Evolutionary conservation across 2,113 vertebrate species (phyloP).

Genomic region (Progne subis): DNA sequence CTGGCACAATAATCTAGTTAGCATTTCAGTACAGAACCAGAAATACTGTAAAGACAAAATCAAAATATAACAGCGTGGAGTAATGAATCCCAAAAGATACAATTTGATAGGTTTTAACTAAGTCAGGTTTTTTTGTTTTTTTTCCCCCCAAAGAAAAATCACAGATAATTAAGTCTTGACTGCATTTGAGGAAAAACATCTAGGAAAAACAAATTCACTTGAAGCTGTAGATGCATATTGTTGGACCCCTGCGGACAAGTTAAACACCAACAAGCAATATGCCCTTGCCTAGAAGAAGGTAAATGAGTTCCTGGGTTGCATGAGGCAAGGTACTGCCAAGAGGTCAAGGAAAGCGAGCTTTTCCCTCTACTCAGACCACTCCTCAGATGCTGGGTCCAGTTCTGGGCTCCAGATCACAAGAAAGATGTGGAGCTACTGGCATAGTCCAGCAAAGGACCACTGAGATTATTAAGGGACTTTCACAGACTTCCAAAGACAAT

Average conservation of each 20-base stretch:
- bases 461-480: not conserved
- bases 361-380: not conserved
- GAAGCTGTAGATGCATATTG: not conserved
- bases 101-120: not conserved
- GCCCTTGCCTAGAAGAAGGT: not conserved
- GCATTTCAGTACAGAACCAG: not conserved
- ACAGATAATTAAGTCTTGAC: not conserved
- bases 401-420: not conserved
- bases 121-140: not conserved
- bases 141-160: not conserved
- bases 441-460: not conserved
- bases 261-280: rapidly evolving
- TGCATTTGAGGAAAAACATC: not conserved
- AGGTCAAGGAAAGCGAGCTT: not conserved
- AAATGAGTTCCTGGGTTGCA: not conserved
- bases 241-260: not conserved
- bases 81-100: not conserved
- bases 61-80: not conserved
- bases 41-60: not conserved
- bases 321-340: not conserved
- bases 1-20: not conserved
- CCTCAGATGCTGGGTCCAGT: not conserved
- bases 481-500: not conserved
- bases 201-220: not conserved
- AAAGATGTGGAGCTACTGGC: not conserved